Percentiles rank a stretch among this genome's conserved stretches.
Conservation (phyloP, 2,113 vertebrate genomes). For the Amblyornis subalaris region DNA sequence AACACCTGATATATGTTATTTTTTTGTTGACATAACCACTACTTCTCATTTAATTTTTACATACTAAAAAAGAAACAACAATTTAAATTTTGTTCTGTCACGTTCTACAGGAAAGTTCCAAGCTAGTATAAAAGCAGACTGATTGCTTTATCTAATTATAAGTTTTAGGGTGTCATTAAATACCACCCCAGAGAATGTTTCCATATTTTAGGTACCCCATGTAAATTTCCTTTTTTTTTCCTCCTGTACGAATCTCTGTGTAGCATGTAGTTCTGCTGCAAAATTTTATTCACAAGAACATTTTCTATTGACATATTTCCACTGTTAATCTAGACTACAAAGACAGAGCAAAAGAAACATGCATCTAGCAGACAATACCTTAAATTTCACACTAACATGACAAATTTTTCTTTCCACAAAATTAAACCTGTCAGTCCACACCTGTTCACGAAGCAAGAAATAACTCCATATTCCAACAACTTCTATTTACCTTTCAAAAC, state of each 20-base stretch:
- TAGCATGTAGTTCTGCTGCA: background rate
- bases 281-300: background rate
- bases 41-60: background rate
- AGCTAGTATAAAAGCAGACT: background rate
- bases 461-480: background rate
- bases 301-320: background rate
- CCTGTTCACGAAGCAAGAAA: background rate
- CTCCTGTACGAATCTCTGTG: background rate
- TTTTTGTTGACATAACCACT: background rate
- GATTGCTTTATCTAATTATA: background rate
- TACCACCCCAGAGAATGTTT: background rate
- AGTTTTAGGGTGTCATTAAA: background rate
- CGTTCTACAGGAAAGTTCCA: background rate
- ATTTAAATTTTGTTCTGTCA: background rate
- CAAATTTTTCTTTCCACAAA: background rate
- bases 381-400: background rate
- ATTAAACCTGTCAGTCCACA: background rate
- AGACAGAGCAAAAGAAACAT: background rate
- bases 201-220: background rate
- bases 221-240: rapidly evolving
- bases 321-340: background rate
- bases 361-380: background rate
- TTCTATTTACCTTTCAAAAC: background rate
- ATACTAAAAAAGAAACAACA: background rate
- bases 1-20: background rate